These are phyloP conservation scores for Anoura caudifer DNA, from an alignment of 2,113 vertebrate genomes.

Conservation along the genomic window DNA sequence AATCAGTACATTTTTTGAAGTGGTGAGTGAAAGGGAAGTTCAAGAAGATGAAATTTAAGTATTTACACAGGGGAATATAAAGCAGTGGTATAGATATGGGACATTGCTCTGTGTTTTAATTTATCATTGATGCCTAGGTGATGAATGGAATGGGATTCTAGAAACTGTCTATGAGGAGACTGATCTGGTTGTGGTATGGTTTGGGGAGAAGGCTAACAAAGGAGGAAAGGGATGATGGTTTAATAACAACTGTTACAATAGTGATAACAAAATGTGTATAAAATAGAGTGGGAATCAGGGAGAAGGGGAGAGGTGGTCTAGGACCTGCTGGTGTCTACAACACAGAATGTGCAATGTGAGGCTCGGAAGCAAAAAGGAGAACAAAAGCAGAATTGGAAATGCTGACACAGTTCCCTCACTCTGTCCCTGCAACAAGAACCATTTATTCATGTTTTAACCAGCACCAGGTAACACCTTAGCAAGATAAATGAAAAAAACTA, in stretches of 20 bases:
- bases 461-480: neutral
- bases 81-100: neutral
- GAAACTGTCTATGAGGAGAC: neutral
- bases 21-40: constrained; percentile 46
- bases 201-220: neutral
- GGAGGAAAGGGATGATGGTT: neutral
- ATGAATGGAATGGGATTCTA: neutral
- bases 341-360: neutral
- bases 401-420: neutral
- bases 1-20: constrained; percentile 44
- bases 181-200: neutral
- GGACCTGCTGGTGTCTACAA: neutral
- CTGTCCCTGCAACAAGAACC: neutral
- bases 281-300: neutral
- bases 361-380: neutral
- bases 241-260: neutral
- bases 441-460: neutral
- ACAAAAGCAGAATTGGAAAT: neutral
- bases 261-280: neutral
- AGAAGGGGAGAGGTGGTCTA: neutral
- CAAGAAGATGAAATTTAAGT: neutral
- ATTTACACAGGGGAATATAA: neutral
- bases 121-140: neutral
- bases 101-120: neutral
- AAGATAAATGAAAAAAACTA: neutral